Evolutionary conservation across 2,113 vertebrate genomes (phyloP), one percentile per base, ranked within the genome.

Genomic region (Toxotes jaculatrix): DNA sequence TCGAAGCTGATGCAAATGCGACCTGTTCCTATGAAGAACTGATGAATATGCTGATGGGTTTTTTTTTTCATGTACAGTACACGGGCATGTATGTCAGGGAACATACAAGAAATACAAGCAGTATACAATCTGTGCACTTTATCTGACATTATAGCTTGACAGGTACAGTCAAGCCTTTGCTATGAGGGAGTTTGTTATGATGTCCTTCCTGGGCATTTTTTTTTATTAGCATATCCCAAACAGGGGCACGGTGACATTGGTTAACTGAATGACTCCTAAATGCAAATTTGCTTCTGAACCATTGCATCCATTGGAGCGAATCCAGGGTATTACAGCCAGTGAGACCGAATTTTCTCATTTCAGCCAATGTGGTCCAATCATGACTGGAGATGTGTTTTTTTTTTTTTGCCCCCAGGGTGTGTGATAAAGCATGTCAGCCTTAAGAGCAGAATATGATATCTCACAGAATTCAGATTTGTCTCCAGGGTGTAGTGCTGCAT

Each of bases 41-140:
- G 74, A 80, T 89, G 68, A 82, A 87, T 90, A 86, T 84, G 75
- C 61, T 75, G 66, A 77, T 91, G 68, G 3, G 23, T 72, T 31
- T 23, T 47, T 66, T 59, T 14, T 77, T 55, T 72, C 72, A 84
- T 85, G 63, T 66, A 21, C 53, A 73, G 65, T 21, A 23, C 31
- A 19, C 27, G 21, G 36, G 72, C 55, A 56, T 70, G 57, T 71
- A 53, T 73, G 62, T 55, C 31, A 61, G 42, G 56, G 13, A 70
- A 64, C 59, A 55, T 36, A 14, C 45, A 40, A 62, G 27, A 68
- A 64, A 67, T 7, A 7, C 19, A 65, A 42, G 53, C 53, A 38
- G 38, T 62, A 27, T 21, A 38, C 70, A 51, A 49, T 59, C 61
- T 14, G 0, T 1, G 38, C 38, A 31, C 67, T 69, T 57, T 32